A percentile compares a stretch with the other conserved stretches of the same genome.
Conservation (phyloP, 2,797 vertebrate genomes). For the Enteromius mattozi region DNA sequence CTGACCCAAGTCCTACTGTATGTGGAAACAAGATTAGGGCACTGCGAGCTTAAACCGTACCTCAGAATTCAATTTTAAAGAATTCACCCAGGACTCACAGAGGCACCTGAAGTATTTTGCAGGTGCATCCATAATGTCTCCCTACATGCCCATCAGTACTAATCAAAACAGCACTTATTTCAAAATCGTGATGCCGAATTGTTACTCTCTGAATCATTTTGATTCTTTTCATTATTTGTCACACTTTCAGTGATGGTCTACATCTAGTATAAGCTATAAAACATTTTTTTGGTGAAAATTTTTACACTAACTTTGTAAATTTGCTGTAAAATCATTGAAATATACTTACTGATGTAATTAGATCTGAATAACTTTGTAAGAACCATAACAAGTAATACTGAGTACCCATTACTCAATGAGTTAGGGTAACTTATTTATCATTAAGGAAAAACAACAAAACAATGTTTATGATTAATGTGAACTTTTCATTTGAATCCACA, state of each 20-base stretch:
- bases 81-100: conserved; percentile 30
- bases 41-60: conserved; percentile 54
- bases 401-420: not conserved
- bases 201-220: not conserved
- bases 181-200: conserved; percentile 36
- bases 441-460: not conserved
- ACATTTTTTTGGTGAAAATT: not conserved
- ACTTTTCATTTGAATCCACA: not conserved
- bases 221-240: conserved; percentile 21
- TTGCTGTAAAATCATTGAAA: not conserved
- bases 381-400: not conserved
- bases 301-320: not conserved
- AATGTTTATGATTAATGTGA: not conserved
- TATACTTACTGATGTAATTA: not conserved
- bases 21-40: conserved; percentile 64
- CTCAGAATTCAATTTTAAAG: conserved; percentile 63
- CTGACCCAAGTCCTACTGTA: conserved; percentile 61
- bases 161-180: conserved; percentile 47
- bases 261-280: not conserved
- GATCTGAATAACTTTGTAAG: not conserved
- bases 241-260: conserved; percentile 8
- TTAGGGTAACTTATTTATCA: not conserved
- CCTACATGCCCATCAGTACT: conserved; percentile 11
- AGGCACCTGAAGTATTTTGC: conserved; percentile 50
- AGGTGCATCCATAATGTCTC: conserved; percentile 49